Evolutionary conservation across 2,888 invertebrate genomes (phyloP), one percentile per base, ranked within the genome.

Genomic region (Gymnoscelis rufifasciata): DNA sequence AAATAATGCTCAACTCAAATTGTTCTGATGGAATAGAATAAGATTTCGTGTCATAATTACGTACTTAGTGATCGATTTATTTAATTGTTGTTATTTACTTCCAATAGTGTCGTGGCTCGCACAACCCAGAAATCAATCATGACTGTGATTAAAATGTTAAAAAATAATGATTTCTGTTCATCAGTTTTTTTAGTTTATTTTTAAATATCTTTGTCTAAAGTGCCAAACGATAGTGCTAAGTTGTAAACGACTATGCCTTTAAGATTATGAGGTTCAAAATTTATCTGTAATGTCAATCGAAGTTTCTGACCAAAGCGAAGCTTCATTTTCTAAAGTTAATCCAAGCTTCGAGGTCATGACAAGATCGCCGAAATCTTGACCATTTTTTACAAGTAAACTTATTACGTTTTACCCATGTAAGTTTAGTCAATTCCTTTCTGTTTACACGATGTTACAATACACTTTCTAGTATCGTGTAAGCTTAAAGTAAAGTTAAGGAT

Each of bases 311-410:
- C 79, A 74, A 78, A 76, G 71, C 73, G 80, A 76, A 83, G 82
- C 76, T 73, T 61, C 54, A 57, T 56, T 49, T 47, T 56, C 62
- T 56, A 62, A 59, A 51, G 50, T 47, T 39, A 51, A 54, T 58
- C 62, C 68, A 70, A 70, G 78, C 83, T 83, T 81, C 78, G 71
- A 72, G 79, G 84, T 83, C 81, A 78, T 54, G 65, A 51, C 48
- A 51, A 78, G 83, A 87, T 87, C 81, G 88, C 88, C 88, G 88
- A 79, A 86, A 84, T 88, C 88, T 88, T 88, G 88, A 86, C 88
- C 88, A 88, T 87, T 77, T 35, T n/a, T 77, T 77, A 77, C 70
- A 77, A 70, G 72, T 82, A 82, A 80, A 81, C 74, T 77, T 81
- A 77, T 78, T 78, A 19, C 83, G 78, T 80, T 86, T 84, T 86